Evolutionary conservation across 2,113 vertebrate genomes (phyloP), one percentile per base, ranked within the genome.

Genomic region (Silurus meridionalis): DNA sequence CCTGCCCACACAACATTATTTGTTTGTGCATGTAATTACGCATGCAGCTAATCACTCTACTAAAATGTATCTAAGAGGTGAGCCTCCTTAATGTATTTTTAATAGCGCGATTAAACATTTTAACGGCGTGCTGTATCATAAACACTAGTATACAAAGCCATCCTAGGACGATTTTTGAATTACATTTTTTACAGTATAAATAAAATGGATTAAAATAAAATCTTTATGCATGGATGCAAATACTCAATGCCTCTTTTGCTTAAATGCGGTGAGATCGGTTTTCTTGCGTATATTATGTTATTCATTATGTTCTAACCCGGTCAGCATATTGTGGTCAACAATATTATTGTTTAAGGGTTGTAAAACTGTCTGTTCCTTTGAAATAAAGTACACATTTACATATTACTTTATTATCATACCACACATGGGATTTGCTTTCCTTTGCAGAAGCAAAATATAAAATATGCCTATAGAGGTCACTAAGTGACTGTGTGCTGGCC

Each of bases 51-150:
- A 81, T 63, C 21, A 64, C 2, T n/a, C 46, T 52, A 25, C 48
- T 25, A 82, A 82, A 82, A 66, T 37, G 17, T 17, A 25, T 15
- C 46, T 52, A 66, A 53, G 61, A 82, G 21, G 6, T 53, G 4
- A 82, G 46, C 61, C 23, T 64, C 23, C 4, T 3, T 66, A 64
- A 82, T 82, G 46, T 13, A n/a, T 66, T 50, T 64, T 82, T 50
- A 82, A 64, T 82, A 8, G 11, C 28, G 78, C 1, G 10, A 61
- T 46, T 82, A 81, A 81, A 81, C 55, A 82, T 64, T 81, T 81
- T 21, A 23, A 80, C 4, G 1, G 19, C 8, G 10, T 23, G 9
- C 9, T 67, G n/a, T 67, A 23, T 60, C 25, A 19, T 80, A 60
- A 61, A 61, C 1, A 80, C 9, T 61, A 21, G 15, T 80, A 46